Evolutionary conservation across 2,113 vertebrate species (phyloP).

Genomic region (Diphyllodes magnificus): DNA sequence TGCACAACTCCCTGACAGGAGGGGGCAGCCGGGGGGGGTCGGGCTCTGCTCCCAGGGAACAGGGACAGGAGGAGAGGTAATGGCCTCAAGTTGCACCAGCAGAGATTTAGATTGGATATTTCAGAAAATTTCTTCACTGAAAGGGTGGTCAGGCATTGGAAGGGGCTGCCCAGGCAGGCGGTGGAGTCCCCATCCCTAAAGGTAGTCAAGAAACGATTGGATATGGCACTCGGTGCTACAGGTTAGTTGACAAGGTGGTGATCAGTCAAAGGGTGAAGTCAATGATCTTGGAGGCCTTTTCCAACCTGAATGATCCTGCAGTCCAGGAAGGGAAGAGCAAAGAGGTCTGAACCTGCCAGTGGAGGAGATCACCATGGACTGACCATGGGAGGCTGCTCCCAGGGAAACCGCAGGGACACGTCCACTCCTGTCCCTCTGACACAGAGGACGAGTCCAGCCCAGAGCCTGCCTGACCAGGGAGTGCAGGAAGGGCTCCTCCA

Average conservation of each 20-base stretch:
- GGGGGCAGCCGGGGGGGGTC: rapidly evolving
- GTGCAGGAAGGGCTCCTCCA: not conserved
- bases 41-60: not conserved
- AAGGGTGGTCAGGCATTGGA: not conserved
- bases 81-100: not conserved
- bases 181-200: not conserved
- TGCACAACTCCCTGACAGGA: not conserved
- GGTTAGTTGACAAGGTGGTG: not conserved
- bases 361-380: not conserved
- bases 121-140: not conserved
- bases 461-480: not conserved
- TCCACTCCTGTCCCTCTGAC: not conserved
- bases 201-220: not conserved
- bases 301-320: not conserved
- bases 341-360: not conserved
- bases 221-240: not conserved
- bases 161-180: not conserved
- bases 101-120: not conserved
- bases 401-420: not conserved
- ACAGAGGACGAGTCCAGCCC: not conserved
- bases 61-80: not conserved
- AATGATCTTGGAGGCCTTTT: not conserved
- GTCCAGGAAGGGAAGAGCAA: not conserved
- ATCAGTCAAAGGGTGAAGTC: not conserved
- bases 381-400: not conserved